These are phyloP conservation scores for Pavo muticus DNA, from an alignment of 2,113 vertebrate species.

Conservation along the genomic window DNA sequence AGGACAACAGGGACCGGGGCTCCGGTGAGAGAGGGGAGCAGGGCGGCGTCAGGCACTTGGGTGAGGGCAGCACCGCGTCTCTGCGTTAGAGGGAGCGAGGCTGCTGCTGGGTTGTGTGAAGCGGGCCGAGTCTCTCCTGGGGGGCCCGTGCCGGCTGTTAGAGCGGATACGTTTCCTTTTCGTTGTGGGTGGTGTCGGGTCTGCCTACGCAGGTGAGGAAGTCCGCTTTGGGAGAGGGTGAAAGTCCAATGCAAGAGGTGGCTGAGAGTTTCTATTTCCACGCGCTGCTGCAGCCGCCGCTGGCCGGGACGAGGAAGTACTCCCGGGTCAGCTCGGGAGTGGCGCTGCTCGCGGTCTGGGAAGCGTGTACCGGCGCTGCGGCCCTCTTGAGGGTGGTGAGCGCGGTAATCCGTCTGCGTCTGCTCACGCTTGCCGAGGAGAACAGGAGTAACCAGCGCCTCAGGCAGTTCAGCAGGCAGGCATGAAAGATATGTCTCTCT, in stretches of 20 bases:
- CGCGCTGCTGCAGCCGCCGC: neutral
- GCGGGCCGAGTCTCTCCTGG: too few species aligned
- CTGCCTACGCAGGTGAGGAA: neutral
- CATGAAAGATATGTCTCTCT: too few species aligned
- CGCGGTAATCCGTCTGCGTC: too few species aligned
- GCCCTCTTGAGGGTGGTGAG: neutral
- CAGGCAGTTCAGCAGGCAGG: fast-evolving
- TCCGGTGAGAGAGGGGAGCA: neutral
- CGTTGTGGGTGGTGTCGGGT: neutral
- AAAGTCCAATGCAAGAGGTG: neutral
- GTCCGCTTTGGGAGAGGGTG: neutral
- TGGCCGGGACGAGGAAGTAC: conserved; percentile 16
- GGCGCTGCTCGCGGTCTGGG: neutral
- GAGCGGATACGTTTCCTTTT: neutral
- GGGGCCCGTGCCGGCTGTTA: too few species aligned
- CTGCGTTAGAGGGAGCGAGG: neutral
- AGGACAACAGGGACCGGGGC: neutral
- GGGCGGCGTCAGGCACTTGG: neutral
- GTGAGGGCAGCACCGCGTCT: neutral
- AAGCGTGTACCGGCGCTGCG: neutral
- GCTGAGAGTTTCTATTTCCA: neutral
- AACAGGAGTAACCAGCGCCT: neutral
- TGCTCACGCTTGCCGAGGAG: fast-evolving
- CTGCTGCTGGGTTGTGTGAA: neutral
- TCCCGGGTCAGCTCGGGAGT: neutral